Conservation (phyloP, 2,113 vertebrate species). For the Tonatia bakeri region DNA sequence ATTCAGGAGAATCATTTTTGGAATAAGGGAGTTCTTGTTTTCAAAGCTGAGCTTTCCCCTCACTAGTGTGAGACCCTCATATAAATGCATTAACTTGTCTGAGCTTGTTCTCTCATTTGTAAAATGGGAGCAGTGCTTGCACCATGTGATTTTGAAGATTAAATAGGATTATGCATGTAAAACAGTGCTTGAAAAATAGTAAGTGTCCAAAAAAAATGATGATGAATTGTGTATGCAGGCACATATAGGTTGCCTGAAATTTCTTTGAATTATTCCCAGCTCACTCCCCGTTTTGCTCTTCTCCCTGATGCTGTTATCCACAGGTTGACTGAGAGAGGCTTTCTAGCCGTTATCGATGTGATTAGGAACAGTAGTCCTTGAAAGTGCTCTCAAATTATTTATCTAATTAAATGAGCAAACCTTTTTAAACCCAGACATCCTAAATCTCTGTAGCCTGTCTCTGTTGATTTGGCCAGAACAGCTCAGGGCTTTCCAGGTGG, state of each 20-base stretch:
- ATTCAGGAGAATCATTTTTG: background rate
- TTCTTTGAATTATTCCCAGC: background rate
- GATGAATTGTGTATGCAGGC: background rate
- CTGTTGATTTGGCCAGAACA: slow-evolving; percentile 44
- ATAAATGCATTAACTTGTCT: background rate
- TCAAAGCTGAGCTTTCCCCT: background rate
- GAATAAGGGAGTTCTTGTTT: background rate
- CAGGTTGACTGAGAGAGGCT: background rate
- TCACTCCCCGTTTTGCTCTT: background rate
- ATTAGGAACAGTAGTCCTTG: background rate
- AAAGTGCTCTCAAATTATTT: slow-evolving; percentile 7
- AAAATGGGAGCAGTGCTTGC: background rate
- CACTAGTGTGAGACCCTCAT: background rate
- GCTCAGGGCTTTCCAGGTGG: slow-evolving; percentile 22
- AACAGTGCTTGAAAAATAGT: background rate
- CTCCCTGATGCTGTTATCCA: background rate
- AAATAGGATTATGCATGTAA: background rate
- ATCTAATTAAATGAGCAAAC: slow-evolving; percentile 37
- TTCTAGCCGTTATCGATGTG: background rate
- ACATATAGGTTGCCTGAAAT: background rate
- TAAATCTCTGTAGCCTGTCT: slow-evolving; percentile 1
- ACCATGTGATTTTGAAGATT: background rate
- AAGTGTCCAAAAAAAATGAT: background rate
- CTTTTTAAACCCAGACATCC: slow-evolving; percentile 17
- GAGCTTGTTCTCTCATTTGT: background rate